Evolutionary conservation across 2,888 invertebrate genomes (phyloP).

Genomic region (Cantharis lateralis): DNA sequence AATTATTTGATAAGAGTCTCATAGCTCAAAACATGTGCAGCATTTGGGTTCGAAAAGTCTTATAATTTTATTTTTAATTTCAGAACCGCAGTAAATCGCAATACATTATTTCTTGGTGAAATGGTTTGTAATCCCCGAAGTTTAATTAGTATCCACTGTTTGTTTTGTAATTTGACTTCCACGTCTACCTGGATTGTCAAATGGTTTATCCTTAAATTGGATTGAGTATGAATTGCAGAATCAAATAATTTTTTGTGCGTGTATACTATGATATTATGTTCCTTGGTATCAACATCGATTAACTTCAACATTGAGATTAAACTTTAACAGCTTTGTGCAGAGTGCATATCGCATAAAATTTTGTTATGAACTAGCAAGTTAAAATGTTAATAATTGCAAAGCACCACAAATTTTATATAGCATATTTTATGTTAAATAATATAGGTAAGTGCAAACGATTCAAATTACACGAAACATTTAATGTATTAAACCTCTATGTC

Average conservation of each 20-base stretch:
- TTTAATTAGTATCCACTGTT: too few relatives aligned
- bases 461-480: neutral
- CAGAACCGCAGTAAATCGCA: too few relatives aligned
- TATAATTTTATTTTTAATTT: too few relatives aligned
- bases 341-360: neutral
- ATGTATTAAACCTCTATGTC: neutral
- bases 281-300: neutral
- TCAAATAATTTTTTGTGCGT: neutral
- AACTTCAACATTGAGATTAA: neutral
- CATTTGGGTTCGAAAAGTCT: too few relatives aligned
- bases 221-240: neutral
- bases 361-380: neutral
- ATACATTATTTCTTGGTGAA: too few relatives aligned
- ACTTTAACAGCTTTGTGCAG: neutral
- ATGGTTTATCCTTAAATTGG: neutral
- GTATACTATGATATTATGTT: too few relatives aligned
- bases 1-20: too few relatives aligned
- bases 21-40: too few relatives aligned
- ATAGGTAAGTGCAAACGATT: neutral
- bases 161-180: too few relatives aligned
- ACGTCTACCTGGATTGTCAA: too few relatives aligned
- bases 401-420: neutral
- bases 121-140: too few relatives aligned
- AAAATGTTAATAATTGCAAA: neutral
- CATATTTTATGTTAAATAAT: neutral